These are phyloP conservation scores for Prolemur simus DNA, from an alignment of 2,113 vertebrate genomes.

Conservation along the genomic window DNA sequence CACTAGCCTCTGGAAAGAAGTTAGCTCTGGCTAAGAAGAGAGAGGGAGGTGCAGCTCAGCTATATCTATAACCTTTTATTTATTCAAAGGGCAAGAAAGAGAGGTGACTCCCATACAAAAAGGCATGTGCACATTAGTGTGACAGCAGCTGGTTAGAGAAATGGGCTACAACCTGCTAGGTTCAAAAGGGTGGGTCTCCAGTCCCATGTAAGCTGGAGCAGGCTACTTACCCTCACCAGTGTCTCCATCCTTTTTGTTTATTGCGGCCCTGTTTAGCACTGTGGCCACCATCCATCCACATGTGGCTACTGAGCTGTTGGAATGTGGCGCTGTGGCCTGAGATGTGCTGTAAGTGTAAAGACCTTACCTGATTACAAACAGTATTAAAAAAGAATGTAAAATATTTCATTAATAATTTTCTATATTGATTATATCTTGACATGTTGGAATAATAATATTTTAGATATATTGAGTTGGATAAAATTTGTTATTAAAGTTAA, in stretches of 20 bases:
- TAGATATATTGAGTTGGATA: neutral
- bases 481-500: neutral
- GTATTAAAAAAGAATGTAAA: neutral
- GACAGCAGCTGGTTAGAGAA: neutral
- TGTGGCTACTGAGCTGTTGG: neutral
- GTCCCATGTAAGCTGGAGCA: neutral
- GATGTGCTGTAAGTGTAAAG: neutral
- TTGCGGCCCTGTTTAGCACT: too few relatives aligned
- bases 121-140: neutral
- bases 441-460: conserved; percentile 29
- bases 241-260: neutral
- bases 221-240: neutral
- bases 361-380: neutral
- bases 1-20: neutral
- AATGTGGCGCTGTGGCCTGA: neutral
- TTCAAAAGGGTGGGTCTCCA: neutral
- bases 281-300: neutral
- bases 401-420: neutral
- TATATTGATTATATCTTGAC: neutral
- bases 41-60: neutral
- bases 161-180: neutral
- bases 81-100: neutral
- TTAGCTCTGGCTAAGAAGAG: neutral
- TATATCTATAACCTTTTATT: neutral
- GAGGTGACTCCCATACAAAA: neutral